Base-by-base conservation (phyloP, 1,140 invertebrate genomes). In the Agraylea sexmaculata region DNA sequence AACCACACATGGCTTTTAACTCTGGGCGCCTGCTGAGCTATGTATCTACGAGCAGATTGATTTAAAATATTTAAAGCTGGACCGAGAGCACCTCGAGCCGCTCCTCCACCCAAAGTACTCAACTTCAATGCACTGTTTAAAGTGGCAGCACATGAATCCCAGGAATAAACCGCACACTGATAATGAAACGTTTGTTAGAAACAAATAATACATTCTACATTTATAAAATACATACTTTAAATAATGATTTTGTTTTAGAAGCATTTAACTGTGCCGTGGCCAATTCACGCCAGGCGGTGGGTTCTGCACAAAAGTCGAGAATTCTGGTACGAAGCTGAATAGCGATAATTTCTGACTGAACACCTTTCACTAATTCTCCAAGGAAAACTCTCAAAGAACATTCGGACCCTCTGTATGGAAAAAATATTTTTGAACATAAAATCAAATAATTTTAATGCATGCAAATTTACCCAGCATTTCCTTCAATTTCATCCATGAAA, bases 1-100 rank as follows among this genome's bases (percentile, higher is more conserved):
- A 91, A 73, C 91, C 91, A 95, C 18, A 80, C 78, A 4, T 87
- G 84, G 53, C 86, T 90, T 42, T 89, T 80, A 21, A 90, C 36
- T 15, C 28, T 89, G 60, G 30, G 78, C 67, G 81, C 73, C 51
- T 83, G 74, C 27, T 71, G 73, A 13, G 84, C 67, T 51, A 83
- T 77, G 53, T 78, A 69, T 51, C 79, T 72, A 25, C 75, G 35
- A 7, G 43, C 47, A 4, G 43, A 40, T 1, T 36, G 28, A 10
- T 32, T 29, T 30, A 49, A 35, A 4, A 38, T 37, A 1, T 18
- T 33, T 11, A 49, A 29, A 6, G 40, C 33, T 2, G 47, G 47
- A 10, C 36, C 8, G 12, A 49, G 18, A 1, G 47, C 43, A n/a
- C 38, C 27, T 7, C 47, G 43, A 20, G 42, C 44, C 25, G 45